Base-by-base conservation (phyloP, 1,140 invertebrate species). In the Trichogramma pretiosum region DNA sequence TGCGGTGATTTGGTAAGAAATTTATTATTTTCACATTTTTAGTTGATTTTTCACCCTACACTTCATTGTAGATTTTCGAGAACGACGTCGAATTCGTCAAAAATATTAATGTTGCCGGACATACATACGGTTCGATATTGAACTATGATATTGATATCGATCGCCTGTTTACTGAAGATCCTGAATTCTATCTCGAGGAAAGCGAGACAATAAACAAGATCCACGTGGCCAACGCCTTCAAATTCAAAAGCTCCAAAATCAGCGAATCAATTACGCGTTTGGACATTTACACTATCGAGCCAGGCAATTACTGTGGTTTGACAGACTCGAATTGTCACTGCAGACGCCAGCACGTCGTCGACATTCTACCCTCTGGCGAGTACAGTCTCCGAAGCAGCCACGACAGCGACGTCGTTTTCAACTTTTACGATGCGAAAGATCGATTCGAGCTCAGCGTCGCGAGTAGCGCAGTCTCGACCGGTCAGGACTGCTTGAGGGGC, bases 1-100 rank as follows among this genome's bases (percentile, higher is more conserved):
- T 23, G 30, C 11, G 66, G 63, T 36, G 45, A 66, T 21, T 34
- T 68, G 41, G 65, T 68, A 48, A 51, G 52, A n/a, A n/a, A n/a
- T n/a, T n/a, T n/a, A n/a, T n/a, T n/a, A n/a, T n/a, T n/a, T n/a
- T n/a, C n/a, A n/a, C n/a, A n/a, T n/a, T n/a, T n/a, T n/a, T n/a
- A n/a, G n/a, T n/a, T n/a, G n/a, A n/a, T n/a, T n/a, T n/a, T n/a
- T n/a, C n/a, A n/a, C n/a, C n/a, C n/a, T n/a, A n/a, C n/a, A n/a
- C n/a, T 4, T 41, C 11, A 32, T 51, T 36, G 2, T 14, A 63
- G 62, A 41, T 58, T n/a, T 62, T 64, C 16, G 36, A 60, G 36
- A 23, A 45, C 8, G 16, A 50, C 3, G 39, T 61, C 10, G 44
- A 54, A 2, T 26, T 48, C 2, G 21, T 30, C 16, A 22, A 40